Evolutionary conservation across 2,888 invertebrate species (phyloP).

Genomic region (Reticulitermes lucifugus): DNA sequence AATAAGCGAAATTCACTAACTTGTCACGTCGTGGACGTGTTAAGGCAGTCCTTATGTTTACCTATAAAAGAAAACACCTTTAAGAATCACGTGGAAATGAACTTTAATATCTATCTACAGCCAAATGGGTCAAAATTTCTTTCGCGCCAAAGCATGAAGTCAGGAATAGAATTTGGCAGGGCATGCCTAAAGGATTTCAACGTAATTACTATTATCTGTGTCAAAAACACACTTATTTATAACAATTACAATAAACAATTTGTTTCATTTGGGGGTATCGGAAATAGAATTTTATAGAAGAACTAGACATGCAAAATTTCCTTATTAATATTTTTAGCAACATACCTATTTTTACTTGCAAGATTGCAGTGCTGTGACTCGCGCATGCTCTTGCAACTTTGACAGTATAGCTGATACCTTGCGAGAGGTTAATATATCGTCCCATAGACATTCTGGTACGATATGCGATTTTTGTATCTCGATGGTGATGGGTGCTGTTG

Average conservation of each 20-base stretch:
- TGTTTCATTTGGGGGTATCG: no score
- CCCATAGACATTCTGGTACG: neutral
- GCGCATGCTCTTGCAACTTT: neutral
- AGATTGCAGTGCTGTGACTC: neutral
- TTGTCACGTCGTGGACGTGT: neutral
- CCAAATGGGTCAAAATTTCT: conserved; percentile 15
- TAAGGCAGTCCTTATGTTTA: neutral
- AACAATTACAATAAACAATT: neutral
- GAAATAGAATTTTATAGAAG: no score
- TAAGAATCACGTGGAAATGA: neutral
- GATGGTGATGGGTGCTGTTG: neutral
- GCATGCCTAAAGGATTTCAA: neutral
- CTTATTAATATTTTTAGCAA: conserved; percentile 3
- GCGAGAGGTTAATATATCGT: neutral
- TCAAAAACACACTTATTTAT: neutral
- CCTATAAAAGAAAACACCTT: neutral
- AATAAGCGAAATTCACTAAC: neutral
- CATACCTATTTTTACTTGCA: neutral
- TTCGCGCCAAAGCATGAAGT: neutral
- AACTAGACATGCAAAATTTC: neutral
- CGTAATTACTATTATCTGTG: neutral
- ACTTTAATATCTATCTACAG: neutral
- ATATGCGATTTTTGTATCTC: neutral
- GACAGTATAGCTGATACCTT: neutral
- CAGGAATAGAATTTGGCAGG: conserved; percentile 43